A percentile compares a stretch with the other conserved stretches of the same genome.
Conservation (phyloP, 2,888 invertebrate genomes). For the Tortrix viridana region DNA sequence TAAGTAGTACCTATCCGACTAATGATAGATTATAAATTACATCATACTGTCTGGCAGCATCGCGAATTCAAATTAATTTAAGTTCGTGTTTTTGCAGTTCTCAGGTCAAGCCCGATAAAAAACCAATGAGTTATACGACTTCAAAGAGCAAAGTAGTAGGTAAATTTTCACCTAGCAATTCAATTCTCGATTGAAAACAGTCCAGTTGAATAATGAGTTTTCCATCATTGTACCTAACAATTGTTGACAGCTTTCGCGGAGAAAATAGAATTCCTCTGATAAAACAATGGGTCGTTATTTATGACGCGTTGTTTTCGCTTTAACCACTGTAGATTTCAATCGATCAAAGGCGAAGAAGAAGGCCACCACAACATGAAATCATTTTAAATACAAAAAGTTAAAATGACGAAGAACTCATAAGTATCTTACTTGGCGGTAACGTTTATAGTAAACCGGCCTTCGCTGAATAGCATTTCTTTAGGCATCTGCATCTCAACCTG, state of each 20-base stretch:
- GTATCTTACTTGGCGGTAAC: conserved; percentile 90
- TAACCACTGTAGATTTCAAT: background rate
- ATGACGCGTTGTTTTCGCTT: conserved; percentile 29
- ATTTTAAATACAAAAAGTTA: background rate
- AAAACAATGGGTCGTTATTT: conserved; percentile 37
- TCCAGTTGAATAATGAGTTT: conserved; percentile 54
- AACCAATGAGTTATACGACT: conserved; percentile 2
- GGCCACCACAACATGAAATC: no score
- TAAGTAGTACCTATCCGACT: no score
- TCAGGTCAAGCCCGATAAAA: conserved; percentile 18
- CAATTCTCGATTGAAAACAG: conserved; percentile 40
- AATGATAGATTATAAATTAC: no score
- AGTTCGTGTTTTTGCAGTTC: conserved; percentile 19
- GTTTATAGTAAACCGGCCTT: conserved; percentile 90
- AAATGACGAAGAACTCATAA: no score
- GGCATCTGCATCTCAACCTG: conserved; percentile 93
- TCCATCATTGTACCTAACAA: conserved; percentile 52
- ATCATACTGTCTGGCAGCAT: background rate
- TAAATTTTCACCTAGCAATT: background rate
- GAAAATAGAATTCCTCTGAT: conserved; percentile 32
- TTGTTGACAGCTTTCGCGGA: conserved; percentile 53
- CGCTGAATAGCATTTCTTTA: conserved; percentile 91
- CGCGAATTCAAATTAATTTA: background rate
- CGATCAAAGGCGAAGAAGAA: no score
- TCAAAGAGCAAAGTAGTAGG: conserved; percentile 47